Evolutionary conservation across 2,113 vertebrate species (phyloP).

Genomic region (Athene cunicularia): DNA sequence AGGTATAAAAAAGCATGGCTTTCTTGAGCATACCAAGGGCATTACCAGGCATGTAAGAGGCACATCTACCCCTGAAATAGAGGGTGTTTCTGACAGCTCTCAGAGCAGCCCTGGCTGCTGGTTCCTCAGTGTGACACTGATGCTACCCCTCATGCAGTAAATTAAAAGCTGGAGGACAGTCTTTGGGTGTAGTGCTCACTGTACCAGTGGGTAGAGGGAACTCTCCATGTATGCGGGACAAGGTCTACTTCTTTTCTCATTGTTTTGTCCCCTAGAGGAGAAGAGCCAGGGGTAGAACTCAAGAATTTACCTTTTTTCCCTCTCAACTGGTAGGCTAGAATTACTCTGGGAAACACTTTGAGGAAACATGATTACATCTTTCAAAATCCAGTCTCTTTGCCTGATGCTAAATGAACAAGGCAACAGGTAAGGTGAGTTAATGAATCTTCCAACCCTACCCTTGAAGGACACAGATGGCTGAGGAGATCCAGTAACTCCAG

Average conservation of each 20-base stretch:
- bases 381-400: background rate
- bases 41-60: background rate
- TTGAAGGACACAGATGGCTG: background rate
- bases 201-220: background rate
- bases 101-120: background rate
- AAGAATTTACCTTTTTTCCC: background rate
- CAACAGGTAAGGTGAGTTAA: background rate
- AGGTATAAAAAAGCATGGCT: fast-evolving
- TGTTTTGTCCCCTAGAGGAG: background rate
- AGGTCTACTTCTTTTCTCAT: background rate
- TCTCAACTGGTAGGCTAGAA: background rate
- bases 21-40: background rate
- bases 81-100: background rate
- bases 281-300: background rate
- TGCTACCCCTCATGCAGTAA: background rate
- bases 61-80: background rate
- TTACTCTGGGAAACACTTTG: background rate
- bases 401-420: background rate
- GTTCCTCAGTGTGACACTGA: background rate
- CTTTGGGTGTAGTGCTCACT: background rate
- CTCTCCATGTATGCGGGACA: background rate
- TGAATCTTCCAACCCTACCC: background rate
- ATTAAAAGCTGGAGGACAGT: background rate
- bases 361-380: background rate
- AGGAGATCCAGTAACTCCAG: background rate